Percentiles rank a stretch among this genome's conserved stretches.
Conservation (phyloP, 2,797 vertebrate genomes). For the Alcedo atthis region DNA sequence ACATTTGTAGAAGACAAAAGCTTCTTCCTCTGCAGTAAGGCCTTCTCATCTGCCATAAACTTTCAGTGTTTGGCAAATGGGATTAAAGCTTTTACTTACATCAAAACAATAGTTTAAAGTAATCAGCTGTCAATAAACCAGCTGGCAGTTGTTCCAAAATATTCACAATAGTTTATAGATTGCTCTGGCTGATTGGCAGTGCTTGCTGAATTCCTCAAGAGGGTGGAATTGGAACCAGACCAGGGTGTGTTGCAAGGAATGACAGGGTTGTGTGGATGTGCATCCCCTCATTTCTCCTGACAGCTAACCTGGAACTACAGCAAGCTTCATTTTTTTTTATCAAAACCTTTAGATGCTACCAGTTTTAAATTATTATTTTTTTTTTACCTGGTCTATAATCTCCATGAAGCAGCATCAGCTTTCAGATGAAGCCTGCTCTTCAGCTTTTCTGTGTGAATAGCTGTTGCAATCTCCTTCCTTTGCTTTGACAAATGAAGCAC, state of each 20-base stretch:
- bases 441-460: not conserved
- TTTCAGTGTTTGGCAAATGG: slow-evolving; percentile 1
- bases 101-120: slow-evolving; percentile 43
- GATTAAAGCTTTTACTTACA: slow-evolving; percentile 47
- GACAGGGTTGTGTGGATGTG: not conserved
- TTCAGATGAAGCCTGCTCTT: not conserved
- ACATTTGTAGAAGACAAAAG: slow-evolving; percentile 15
- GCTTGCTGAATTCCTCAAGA: slow-evolving; percentile 9
- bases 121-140: slow-evolving; percentile 22
- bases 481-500: not conserved
- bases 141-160: slow-evolving; percentile 17
- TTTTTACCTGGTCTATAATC: not conserved
- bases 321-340: not conserved
- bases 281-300: not conserved
- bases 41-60: slow-evolving; percentile 1
- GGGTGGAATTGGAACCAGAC: slow-evolving; percentile 29
- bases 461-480: not conserved
- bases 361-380: not conserved
- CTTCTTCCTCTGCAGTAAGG: not conserved
- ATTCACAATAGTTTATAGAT: not conserved
- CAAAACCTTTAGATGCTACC: not conserved
- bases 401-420: not conserved
- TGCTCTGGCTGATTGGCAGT: not conserved
- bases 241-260: not conserved
- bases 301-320: not conserved